Evolutionary conservation across 1,140 invertebrate species (phyloP).

Genomic region (Papilio polyxenes): DNA sequence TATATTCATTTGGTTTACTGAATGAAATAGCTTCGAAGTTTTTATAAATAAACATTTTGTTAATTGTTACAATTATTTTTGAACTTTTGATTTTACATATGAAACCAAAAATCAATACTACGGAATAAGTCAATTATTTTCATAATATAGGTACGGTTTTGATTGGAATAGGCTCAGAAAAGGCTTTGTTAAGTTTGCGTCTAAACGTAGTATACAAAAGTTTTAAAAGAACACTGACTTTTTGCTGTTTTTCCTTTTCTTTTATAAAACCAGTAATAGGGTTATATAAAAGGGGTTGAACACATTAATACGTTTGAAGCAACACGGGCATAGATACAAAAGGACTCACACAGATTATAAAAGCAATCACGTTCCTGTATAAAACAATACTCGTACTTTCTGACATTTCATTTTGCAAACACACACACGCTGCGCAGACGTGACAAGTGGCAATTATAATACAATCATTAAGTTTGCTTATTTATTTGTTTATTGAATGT

Average conservation of each 20-base stretch:
- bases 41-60: not conserved
- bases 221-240: not conserved
- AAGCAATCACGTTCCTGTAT: slow-evolving; percentile 18
- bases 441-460: slow-evolving; percentile 30
- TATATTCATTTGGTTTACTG: not conserved
- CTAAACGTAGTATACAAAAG: not conserved
- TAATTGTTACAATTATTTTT: too few species aligned
- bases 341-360: not conserved
- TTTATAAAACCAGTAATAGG: not conserved
- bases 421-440: not conserved
- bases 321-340: not conserved
- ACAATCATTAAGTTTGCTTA: slow-evolving; percentile 26
- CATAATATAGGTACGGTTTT: too few species aligned
- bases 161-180: too few species aligned
- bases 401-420: slow-evolving; percentile 8
- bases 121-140: too few species aligned
- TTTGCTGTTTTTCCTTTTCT: not conserved
- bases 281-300: not conserved
- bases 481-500: slow-evolving; percentile 29
- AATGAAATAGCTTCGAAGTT: not conserved
- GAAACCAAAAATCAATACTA: too few species aligned
- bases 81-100: too few species aligned
- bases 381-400: slow-evolving; percentile 25
- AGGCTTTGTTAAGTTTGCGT: too few species aligned
- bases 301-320: not conserved